Base-by-base conservation (phyloP, 2,113 vertebrate genomes). In the Climacteris rufus region DNA sequence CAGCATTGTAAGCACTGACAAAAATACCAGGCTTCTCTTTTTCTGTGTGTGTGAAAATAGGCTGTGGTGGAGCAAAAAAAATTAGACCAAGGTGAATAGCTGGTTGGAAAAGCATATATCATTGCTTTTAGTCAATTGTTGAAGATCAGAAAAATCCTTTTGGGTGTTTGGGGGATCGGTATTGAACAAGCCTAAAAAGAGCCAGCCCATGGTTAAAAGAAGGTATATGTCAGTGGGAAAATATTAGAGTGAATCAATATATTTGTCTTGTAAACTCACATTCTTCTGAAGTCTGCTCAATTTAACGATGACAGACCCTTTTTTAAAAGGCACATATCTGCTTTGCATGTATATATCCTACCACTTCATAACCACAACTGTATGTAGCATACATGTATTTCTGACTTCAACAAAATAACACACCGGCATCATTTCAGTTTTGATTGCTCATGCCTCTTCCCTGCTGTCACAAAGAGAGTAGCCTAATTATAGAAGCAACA, bases 331-430 rank as follows among this genome's bases (percentile, higher is more conserved):
- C 50, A 70, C 8, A 2, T 63, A 54, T 52, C 49, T 76, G 75
- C 81, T 87, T 85, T 82, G 60, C 63, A 14, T 83, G 69, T 90
- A 10, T 94, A 31, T 44, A 9, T 77, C 79, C 89, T 59, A 75
- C 56, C 25, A 53, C 82, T 89, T 81, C 70, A 68, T 69, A 88
- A 66, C 80, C 81, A 40, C 54, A 94, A 18, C 45, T 39, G 27
- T 95, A 89, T 90, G 87, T 49, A 59, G 28, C 15, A 6, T 35
- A 6, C 14, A 12, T n/a, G 8, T 86, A 78, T 96, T 96, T 96
- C 91, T 96, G 92, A 87, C 76, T 95, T 97, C 74, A 95, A 68
- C 83, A 91, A 93, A 92, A 83, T 78, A 92, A 90, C 80, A 76
- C 83, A 70, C 57, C 64, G 53, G 30, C 25, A 63, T 80, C 84